A percentile compares a stretch with the other conserved stretches of the same genome.
Evolutionary conservation across 2,797 vertebrate genomes (phyloP).

Genomic region (Onychomys leucogaster): DNA sequence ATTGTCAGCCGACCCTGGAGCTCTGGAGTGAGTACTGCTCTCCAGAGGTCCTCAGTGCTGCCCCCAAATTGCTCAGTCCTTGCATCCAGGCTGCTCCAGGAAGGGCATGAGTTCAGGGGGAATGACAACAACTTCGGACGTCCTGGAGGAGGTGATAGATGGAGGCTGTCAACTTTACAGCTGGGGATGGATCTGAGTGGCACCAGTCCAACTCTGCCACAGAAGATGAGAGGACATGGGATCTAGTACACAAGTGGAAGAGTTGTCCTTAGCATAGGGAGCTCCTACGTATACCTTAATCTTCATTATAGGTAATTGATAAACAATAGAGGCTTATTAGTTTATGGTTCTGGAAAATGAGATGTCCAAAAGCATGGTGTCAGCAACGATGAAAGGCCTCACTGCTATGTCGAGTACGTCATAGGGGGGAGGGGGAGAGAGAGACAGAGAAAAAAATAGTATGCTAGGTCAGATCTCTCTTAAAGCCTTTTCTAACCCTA

Average conservation of each 20-base stretch:
- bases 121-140: not conserved
- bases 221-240: not conserved
- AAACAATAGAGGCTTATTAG: not conserved
- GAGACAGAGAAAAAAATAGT: no score
- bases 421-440: no score
- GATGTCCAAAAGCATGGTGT: not conserved
- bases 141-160: not conserved
- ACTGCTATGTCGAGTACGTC: not conserved
- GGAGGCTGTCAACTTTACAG: not conserved
- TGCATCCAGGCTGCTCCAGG: not conserved
- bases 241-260: not conserved
- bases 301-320: not conserved
- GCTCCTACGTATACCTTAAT: not conserved
- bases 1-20: not conserved
- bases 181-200: not conserved
- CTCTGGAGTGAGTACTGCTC: not conserved
- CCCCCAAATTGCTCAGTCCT: not conserved
- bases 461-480: not conserved
- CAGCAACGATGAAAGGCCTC: not conserved
- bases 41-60: not conserved
- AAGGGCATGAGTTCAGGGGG: not conserved
- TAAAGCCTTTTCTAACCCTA: not conserved
- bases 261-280: not conserved
- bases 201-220: not conserved
- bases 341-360: not conserved